Evolutionary conservation across 2,888 invertebrate genomes (phyloP).

Genomic region (Acleris holmiana): DNA sequence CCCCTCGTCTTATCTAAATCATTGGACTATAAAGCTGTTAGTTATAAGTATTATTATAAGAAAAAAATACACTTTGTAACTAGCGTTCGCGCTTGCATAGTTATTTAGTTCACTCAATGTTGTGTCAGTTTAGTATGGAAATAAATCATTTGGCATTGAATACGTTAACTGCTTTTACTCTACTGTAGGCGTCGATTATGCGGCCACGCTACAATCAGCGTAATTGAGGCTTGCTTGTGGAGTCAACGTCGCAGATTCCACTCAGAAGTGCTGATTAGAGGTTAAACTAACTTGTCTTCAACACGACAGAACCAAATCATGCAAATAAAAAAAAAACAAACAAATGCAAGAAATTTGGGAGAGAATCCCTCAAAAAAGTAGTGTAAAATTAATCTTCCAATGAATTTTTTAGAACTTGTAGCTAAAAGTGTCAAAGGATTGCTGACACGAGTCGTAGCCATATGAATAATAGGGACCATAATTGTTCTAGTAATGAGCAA

Average conservation of each 20-base stretch:
- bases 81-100: neutral
- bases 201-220: constrained; percentile 29
- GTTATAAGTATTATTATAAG: no score
- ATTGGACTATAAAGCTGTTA: neutral
- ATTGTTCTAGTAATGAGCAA: no score
- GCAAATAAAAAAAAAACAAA: neutral
- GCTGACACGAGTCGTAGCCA: no score
- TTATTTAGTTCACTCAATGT: no score
- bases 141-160: neutral
- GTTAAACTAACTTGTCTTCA: neutral
- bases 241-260: constrained; percentile 15
- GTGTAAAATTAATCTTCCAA: no score
- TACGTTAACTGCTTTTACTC: constrained; percentile 30
- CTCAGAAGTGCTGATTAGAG: constrained; percentile 27
- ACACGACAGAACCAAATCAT: neutral
- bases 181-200: constrained; percentile 31
- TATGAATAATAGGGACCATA: no score
- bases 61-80: neutral
- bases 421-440: no score
- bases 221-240: constrained; percentile 28
- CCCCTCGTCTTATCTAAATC: neutral
- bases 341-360: no score
- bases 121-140: neutral
- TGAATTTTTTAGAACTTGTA: no score
- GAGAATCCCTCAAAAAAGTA: no score